These are phyloP conservation scores for Chelmon rostratus DNA, from an alignment of 2,797 vertebrate species.

Conservation along the genomic window DNA sequence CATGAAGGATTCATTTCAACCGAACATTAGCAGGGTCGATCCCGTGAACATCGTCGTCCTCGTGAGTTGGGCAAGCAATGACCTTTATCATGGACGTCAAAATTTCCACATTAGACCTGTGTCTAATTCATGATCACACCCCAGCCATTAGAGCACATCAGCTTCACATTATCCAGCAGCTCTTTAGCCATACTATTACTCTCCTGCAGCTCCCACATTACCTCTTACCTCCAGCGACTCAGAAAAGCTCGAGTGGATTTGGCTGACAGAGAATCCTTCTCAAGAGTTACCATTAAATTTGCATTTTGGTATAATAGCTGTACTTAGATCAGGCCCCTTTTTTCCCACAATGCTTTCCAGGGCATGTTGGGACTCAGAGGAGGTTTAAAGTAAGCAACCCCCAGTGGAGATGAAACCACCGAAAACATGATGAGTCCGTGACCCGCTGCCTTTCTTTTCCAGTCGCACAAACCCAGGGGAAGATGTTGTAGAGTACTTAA, in stretches of 20 bases:
- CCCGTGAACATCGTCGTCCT: conserved; percentile 2
- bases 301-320: conserved; percentile 47
- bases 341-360: conserved; percentile 70
- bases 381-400: conserved; percentile 62
- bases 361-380: conserved; percentile 48
- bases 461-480: conserved; percentile 51
- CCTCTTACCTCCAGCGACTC: conserved; percentile 31
- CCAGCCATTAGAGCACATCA: conserved; percentile 37
- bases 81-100: conserved; percentile 36
- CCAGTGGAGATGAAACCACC: conserved; percentile 68
- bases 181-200: conserved; percentile 37
- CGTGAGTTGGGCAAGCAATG: not conserved
- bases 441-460: conserved; percentile 65
- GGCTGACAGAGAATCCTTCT: conserved; percentile 16
- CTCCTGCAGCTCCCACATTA: conserved; percentile 28
- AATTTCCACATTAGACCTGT: conserved; percentile 34
- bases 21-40: conserved; percentile 8
- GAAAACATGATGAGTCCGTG: conserved; percentile 54
- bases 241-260: conserved; percentile 35
- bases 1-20: not conserved
- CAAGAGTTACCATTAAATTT: conserved; percentile 48
- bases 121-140: conserved; percentile 56
- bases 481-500: conserved; percentile 25
- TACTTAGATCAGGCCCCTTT: conserved; percentile 28
- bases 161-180: conserved; percentile 52